Evolutionary conservation across 1,140 invertebrate genomes (phyloP).

Genomic region (Uloborus diversus): DNA sequence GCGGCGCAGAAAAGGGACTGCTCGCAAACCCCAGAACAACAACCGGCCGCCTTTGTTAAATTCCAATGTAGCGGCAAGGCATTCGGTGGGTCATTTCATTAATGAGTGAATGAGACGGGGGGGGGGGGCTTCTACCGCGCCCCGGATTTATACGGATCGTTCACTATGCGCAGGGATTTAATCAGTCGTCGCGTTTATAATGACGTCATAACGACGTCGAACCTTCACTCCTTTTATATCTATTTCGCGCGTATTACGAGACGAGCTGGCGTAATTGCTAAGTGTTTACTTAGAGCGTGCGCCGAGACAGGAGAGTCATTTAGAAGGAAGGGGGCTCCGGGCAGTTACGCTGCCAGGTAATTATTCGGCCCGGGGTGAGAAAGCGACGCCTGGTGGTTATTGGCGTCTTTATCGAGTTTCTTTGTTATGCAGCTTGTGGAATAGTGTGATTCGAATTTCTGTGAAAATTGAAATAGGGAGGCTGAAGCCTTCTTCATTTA

Average conservation of each 20-base stretch:
- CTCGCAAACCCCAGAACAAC: too few species aligned
- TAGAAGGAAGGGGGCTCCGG: slow-evolving; percentile 16
- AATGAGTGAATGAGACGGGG: slow-evolving; percentile 35
- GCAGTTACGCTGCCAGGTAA: too few species aligned
- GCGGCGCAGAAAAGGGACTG: too few species aligned
- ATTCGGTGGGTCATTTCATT: slow-evolving; percentile 45
- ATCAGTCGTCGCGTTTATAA: slow-evolving; percentile 54
- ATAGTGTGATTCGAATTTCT: too few species aligned
- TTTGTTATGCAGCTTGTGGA: too few species aligned
- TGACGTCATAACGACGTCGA: slow-evolving; percentile 42
- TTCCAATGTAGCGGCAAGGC: slow-evolving; percentile 30
- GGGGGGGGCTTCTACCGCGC: slow-evolving; percentile 29
- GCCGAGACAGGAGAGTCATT: slow-evolving; percentile 33
- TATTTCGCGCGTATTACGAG: slow-evolving; percentile 36
- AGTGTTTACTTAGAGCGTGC: slow-evolving; percentile 44
- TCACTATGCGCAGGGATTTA: slow-evolving; percentile 19
- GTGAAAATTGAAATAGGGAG: too few species aligned
- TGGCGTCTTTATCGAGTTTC: too few species aligned
- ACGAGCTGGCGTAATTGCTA: slow-evolving; percentile 35
- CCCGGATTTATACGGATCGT: slow-evolving; percentile 41
- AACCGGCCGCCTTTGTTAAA: slow-evolving; percentile 37
- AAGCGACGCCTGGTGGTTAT: not conserved
- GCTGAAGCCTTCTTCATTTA: too few species aligned
- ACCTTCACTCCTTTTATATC: slow-evolving; percentile 34
- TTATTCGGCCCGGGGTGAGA: slow-evolving; percentile 3